phyloP scores from a whole-genome alignment of 2,888 invertebrate genomes.

The Halictus ligatus region DNA sequence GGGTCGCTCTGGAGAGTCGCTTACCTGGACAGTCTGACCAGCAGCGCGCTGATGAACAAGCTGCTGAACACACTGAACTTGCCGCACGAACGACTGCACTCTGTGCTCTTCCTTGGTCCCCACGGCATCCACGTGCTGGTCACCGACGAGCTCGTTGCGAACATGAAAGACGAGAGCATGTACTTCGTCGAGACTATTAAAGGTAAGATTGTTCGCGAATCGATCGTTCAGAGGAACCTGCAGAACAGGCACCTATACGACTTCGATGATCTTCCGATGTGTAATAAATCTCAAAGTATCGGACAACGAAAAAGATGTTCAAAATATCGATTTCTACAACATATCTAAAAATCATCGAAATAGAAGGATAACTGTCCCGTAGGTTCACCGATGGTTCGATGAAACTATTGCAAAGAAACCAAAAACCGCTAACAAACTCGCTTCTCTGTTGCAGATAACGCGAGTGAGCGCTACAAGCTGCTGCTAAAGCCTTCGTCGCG shows the following conservation, averaged over 20 bases:
- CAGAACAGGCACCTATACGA: too few relatives aligned
- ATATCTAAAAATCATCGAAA: too few relatives aligned
- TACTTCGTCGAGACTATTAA: slow-evolving; percentile 87
- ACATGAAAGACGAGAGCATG: slow-evolving; percentile 92
- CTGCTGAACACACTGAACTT: slow-evolving; percentile 81
- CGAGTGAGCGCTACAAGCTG: slow-evolving; percentile 80
- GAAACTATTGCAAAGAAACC: background rate
- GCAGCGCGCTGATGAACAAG: slow-evolving; percentile 78
- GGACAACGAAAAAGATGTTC: too few relatives aligned
- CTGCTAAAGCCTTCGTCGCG: slow-evolving; percentile 78
- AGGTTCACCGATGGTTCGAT: background rate
- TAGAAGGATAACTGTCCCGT: too few relatives aligned
- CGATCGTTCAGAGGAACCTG: background rate
- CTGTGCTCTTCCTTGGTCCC: slow-evolving; percentile 92
- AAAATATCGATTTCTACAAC: too few relatives aligned
- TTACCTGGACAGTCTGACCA: slow-evolving; percentile 87
- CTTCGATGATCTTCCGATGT: too few relatives aligned
- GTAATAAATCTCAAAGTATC: too few relatives aligned
- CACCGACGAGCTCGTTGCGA: slow-evolving; percentile 93
- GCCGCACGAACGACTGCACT: slow-evolving; percentile 77
- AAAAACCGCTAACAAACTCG: background rate
- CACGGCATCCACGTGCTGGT: slow-evolving; percentile 93
- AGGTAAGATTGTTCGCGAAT: slow-evolving; percentile 79
- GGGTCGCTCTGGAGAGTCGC: slow-evolving; percentile 91
- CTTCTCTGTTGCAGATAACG: slow-evolving; percentile 72